These are phyloP conservation scores for Nesogale talazaci DNA, from an alignment of 2,113 vertebrate species.

Conservation along the genomic window DNA sequence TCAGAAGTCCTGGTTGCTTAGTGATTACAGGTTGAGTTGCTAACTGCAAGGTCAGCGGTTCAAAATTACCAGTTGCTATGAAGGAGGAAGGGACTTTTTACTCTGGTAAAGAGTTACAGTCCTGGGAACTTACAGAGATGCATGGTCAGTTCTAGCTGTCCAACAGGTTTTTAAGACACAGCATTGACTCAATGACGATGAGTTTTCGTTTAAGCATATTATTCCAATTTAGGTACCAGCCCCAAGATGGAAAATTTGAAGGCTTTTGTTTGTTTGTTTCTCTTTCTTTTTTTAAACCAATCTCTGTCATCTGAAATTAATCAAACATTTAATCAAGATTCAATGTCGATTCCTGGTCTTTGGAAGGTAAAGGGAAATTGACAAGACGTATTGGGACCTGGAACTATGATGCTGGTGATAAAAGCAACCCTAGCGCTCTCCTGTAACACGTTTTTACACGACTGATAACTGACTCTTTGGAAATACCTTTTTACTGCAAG, in stretches of 20 bases:
- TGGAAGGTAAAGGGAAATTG: background rate
- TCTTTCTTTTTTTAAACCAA: background rate
- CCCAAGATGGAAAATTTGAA: background rate
- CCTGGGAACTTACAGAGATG: too few species aligned
- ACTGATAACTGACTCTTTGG: background rate
- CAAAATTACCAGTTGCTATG: too few species aligned
- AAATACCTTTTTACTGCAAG: background rate
- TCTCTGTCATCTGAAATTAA: background rate
- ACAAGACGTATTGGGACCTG: background rate
- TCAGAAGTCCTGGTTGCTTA: too few species aligned
- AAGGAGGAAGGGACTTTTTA: too few species aligned
- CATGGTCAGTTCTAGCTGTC: too few species aligned
- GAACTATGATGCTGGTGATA: background rate
- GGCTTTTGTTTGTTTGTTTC: too few species aligned
- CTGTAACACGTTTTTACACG: background rate
- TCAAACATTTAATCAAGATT: background rate
- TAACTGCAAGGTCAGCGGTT: too few species aligned
- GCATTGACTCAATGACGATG: too few species aligned
- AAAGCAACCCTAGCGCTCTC: background rate
- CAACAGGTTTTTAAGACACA: too few species aligned
- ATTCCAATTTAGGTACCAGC: background rate
- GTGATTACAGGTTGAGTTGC: too few species aligned
- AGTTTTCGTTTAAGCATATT: background rate
- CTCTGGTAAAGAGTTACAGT: too few species aligned
- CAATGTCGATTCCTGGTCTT: background rate